These are phyloP conservation scores for Xylocampa areola DNA, from an alignment of 2,888 invertebrate genomes.

Conservation along the genomic window DNA sequence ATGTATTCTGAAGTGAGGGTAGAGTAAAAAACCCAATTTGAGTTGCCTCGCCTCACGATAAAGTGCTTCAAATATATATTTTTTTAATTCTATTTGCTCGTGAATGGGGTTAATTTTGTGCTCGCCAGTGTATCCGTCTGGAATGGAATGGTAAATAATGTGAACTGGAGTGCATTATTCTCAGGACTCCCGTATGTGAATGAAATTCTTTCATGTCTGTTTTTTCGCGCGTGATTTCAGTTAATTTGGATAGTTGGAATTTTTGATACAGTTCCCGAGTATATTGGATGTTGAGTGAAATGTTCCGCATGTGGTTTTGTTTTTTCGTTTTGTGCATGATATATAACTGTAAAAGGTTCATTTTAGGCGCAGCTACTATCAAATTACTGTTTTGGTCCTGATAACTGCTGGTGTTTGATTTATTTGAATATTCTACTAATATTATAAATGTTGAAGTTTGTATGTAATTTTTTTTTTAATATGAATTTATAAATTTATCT, in stretches of 20 bases:
- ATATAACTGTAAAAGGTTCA: background rate
- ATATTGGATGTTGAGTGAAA: too few relatives aligned
- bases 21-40: constrained; percentile 73
- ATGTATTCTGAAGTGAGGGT: constrained; percentile 61
- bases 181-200: constrained; percentile 24
- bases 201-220: constrained; percentile 43
- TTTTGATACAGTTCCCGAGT: constrained; percentile 14
- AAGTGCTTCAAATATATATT: constrained; percentile 57
- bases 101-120: constrained; percentile 74
- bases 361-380: too few relatives aligned
- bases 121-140: constrained; percentile 57
- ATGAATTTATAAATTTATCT: too few relatives aligned
- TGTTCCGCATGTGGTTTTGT: constrained; percentile 3
- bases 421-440: too few relatives aligned
- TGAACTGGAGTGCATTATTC: constrained; percentile 44
- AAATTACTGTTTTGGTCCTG: too few relatives aligned
- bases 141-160: constrained; percentile 50
- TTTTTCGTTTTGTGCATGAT: background rate
- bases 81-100: constrained; percentile 70
- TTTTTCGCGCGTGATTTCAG: constrained; percentile 30
- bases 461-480: too few relatives aligned
- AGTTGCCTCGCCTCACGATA: constrained; percentile 57
- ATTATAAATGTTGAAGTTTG: too few relatives aligned
- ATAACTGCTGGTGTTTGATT: too few relatives aligned
- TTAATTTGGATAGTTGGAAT: constrained; percentile 29